Percentiles rank a stretch among this genome's conserved stretches.
Conservation (phyloP, 2,113 vertebrate genomes). For the Engystomops pustulosus region DNA sequence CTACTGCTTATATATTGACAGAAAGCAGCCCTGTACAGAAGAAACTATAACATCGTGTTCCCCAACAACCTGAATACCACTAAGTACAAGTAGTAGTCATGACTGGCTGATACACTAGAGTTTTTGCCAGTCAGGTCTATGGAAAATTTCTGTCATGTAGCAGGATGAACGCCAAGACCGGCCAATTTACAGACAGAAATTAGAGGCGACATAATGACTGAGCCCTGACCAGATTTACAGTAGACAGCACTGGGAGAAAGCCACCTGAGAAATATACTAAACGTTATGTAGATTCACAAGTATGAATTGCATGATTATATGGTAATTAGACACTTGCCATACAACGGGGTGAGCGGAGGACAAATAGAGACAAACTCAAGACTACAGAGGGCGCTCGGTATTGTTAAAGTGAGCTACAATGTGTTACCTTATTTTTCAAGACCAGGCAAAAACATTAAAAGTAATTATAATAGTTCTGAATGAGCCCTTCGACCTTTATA, state of each 20-base stretch:
- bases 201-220: neutral
- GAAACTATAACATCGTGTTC: neutral
- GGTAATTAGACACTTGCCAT: too few species aligned
- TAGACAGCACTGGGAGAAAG: neutral
- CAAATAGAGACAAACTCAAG: too few species aligned
- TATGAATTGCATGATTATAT: neutral
- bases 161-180: neutral
- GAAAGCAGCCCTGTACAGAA: neutral
- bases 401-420: too few species aligned
- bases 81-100: neutral
- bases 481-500: too few species aligned
- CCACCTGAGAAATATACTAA: neutral
- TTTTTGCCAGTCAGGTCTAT: neutral
- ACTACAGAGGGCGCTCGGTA: too few species aligned
- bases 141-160: neutral
- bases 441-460: too few species aligned
- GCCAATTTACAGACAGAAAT: neutral
- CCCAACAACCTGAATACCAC: neutral
- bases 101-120: neutral
- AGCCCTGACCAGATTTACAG: neutral
- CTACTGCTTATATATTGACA: neutral
- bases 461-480: too few species aligned
- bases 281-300: too few species aligned
- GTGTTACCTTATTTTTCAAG: too few species aligned
- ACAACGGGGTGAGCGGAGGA: too few species aligned